phyloP scores from a whole-genome alignment of 2,888 invertebrate species.

The Resseliella maxima region DNA sequence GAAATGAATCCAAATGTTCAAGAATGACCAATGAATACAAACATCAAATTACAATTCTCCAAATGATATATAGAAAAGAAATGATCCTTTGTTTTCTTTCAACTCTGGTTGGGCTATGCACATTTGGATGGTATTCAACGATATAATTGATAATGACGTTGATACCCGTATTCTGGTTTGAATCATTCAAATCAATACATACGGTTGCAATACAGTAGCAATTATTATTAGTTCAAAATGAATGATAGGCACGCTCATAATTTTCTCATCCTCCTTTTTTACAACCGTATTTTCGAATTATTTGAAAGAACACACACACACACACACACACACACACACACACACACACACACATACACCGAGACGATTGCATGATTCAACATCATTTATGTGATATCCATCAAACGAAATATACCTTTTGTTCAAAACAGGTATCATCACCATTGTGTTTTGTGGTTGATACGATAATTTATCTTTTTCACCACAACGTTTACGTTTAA shows the following conservation, averaged over 20 bases:
- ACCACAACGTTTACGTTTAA: not conserved
- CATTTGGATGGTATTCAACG: not conserved
- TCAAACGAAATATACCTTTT: conserved; percentile 28
- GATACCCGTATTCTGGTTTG: conserved; percentile 16
- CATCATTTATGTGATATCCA: conserved; percentile 32
- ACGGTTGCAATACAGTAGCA: conserved; percentile 35
- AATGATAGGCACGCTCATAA: conserved; percentile 53
- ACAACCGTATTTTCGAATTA: not conserved
- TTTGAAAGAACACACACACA: not conserved
- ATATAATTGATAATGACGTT: conserved; percentile 33
- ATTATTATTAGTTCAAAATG: conserved; percentile 48
- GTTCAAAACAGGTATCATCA: conserved; percentile 54
- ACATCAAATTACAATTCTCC: not conserved
- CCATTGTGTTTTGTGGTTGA: conserved; percentile 42
- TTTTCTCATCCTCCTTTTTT: conserved; percentile 38
- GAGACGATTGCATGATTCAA: conserved; percentile 25
- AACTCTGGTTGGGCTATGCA: not conserved
- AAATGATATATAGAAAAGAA: not conserved
- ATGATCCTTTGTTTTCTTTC: not conserved
- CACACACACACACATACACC: not conserved
- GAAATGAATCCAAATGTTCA: not conserved
- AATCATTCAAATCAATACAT: conserved; percentile 19
- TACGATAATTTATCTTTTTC: conserved; percentile 54
- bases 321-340: not conserved
- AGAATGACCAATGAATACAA: not conserved